Evolutionary conservation across 1,140 invertebrate species (phyloP), one percentile per base, ranked within the genome.

Genomic region (Drosophila watanabei): DNA sequence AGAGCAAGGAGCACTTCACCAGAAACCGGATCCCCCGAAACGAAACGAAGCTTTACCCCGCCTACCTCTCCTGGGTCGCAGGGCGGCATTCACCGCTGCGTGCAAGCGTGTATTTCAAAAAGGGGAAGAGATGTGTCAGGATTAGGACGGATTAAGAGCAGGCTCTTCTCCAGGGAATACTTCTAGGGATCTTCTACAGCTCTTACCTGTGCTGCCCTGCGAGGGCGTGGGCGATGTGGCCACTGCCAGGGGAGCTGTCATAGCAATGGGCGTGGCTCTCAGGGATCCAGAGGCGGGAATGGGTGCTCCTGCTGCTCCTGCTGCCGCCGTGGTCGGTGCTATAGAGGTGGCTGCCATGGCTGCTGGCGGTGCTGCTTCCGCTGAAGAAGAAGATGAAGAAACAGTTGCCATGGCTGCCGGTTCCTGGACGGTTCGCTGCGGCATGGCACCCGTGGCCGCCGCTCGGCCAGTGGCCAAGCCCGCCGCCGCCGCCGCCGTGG

Each of bases 211-310:
- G 57, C 92, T 93, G 61, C 84, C 68, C 77, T 93, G 92, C 35
- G 92, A 93, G 46, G 92, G 92, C 37, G 92, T 93, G 56, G 92
- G 92, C 13, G 92, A 93, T 18, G 81, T 93, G 18, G 92, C 82
- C 57, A 84, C 83, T 20, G 82, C 87, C 11, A 85, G 57, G 11
- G 86, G 84, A 9, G 84, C 84, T 13, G 85, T 83, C 45, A 71
- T 80, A 10, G 84, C 80, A 20, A 83, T 82, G 75, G 86, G 82
- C 48, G 86, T 89, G 75, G 85, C 85, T 33, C 85, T 68, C 65
- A 85, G 18, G 32, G 75, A 79, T 46, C 32, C 54, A 58, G 28
- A 32, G 69, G 64, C 37, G 60, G 82, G 30, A 71, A 85, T 35
- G 33, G 61, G 51, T 75, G 81, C 28, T 56, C 69, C 37, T 13